Percentiles rank a stretch among this genome's conserved stretches.
phyloP scores from a whole-genome alignment of 2,888 invertebrate species.

The Eristalis pertinax region DNA sequence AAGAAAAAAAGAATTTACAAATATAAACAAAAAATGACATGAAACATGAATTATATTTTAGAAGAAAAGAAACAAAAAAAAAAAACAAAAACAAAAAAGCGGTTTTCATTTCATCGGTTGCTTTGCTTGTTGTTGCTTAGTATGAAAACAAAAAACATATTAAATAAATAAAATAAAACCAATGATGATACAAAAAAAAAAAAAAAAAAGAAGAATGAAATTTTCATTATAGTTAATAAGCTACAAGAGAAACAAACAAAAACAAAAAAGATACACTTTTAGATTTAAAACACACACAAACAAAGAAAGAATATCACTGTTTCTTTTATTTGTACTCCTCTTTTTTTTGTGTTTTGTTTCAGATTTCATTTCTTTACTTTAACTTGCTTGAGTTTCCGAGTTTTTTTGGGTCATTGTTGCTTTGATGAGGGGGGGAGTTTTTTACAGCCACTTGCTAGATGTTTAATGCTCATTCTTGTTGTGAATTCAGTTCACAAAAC shows the following conservation, averaged over 20 bases:
- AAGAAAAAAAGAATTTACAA: slow-evolving; percentile 68
- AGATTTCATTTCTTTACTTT: neutral
- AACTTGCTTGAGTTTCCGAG: neutral
- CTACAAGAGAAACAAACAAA: slow-evolving; percentile 64
- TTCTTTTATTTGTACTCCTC: slow-evolving; percentile 32
- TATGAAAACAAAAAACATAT: slow-evolving; percentile 50
- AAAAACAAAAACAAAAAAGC: slow-evolving; percentile 42
- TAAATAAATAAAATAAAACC: slow-evolving; percentile 30
- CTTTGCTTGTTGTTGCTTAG: slow-evolving; percentile 72
- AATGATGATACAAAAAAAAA: slow-evolving; percentile 49
- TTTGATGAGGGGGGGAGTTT: too few species aligned
- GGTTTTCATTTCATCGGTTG: slow-evolving; percentile 70
- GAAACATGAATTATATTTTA: slow-evolving; percentile 7
- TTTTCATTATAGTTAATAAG: slow-evolving; percentile 64
- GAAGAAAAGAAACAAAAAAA: slow-evolving; percentile 32
- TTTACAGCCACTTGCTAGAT: too few species aligned
- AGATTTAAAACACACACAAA: slow-evolving; percentile 36
- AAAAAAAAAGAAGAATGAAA: slow-evolving; percentile 45
- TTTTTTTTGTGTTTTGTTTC: slow-evolving; percentile 4
- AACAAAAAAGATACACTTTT: slow-evolving; percentile 39
- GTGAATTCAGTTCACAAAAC: too few species aligned
- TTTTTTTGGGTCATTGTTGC: neutral
- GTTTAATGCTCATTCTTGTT: too few species aligned
- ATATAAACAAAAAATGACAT: slow-evolving; percentile 38
- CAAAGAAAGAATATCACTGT: slow-evolving; percentile 10